These are phyloP conservation scores for Geophilus truncorum DNA, from an alignment of 2,888 invertebrate species.

Conservation along the genomic window DNA sequence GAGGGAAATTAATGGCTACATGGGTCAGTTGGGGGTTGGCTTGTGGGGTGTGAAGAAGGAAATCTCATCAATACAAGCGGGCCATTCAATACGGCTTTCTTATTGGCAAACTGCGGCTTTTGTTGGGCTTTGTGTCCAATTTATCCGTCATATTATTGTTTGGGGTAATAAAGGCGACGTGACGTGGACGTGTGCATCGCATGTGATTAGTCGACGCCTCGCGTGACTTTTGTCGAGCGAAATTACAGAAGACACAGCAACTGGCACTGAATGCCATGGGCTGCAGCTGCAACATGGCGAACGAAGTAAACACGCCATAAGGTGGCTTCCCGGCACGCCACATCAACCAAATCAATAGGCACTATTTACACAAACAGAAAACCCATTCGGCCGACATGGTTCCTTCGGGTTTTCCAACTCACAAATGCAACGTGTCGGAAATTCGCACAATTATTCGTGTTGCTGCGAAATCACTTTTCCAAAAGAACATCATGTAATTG, in stretches of 20 bases:
- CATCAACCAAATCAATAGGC: neutral
- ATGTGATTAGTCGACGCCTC: neutral
- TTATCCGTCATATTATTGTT: neutral
- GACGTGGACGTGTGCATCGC: neutral
- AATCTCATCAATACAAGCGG: neutral
- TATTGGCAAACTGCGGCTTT: neutral
- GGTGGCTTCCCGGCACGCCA: neutral
- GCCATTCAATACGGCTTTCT: neutral
- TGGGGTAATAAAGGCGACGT: neutral
- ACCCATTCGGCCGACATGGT: neutral
- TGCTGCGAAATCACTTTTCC: too few relatives aligned
- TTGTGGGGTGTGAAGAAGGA: neutral
- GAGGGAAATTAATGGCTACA: neutral
- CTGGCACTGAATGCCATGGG: neutral
- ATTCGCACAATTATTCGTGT: neutral
- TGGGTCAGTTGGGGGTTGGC: neutral
- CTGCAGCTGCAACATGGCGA: constrained; percentile 2
- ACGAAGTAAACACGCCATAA: constrained; percentile 5
- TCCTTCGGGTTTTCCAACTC: neutral
- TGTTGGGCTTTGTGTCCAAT: neutral
- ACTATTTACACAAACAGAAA: neutral
- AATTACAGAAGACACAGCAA: neutral
- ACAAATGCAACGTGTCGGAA: too few relatives aligned
- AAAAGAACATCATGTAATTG: too few relatives aligned
- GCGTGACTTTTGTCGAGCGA: neutral